phyloP scores from a whole-genome alignment of 2,797 vertebrate genomes.

The Oreochromis grahami region DNA sequence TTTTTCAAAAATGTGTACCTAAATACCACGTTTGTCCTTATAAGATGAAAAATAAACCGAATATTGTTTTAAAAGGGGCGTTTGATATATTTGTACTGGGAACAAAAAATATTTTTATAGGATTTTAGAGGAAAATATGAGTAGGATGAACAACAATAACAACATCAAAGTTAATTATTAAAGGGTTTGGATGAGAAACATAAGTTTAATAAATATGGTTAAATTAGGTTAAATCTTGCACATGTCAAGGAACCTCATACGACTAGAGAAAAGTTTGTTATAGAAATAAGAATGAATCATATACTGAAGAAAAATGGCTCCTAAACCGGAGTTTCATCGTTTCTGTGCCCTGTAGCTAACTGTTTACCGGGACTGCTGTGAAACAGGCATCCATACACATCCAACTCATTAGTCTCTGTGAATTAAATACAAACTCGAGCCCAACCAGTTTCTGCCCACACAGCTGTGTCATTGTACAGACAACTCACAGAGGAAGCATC shows the following conservation, averaged over 20 bases:
- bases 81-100: background rate
- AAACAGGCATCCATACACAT: background rate
- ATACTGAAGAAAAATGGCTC: background rate
- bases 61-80: background rate
- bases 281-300: background rate
- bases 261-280: background rate
- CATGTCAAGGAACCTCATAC: background rate
- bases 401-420: no score
- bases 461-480: background rate
- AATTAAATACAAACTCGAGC: background rate
- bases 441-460: background rate
- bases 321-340: background rate
- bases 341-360: background rate
- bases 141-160: background rate
- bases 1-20: background rate
- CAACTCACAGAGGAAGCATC: conserved; percentile 8
- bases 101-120: background rate
- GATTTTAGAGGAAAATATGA: background rate
- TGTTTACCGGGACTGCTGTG: background rate
- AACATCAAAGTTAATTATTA: background rate
- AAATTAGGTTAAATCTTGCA: background rate
- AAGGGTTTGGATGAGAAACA: background rate
- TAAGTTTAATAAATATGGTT: background rate
- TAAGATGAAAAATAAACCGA: background rate
- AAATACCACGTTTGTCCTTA: background rate